Percentiles rank a stretch among this genome's conserved stretches.
Conservation (phyloP, 2,113 vertebrate genomes). For the Seriola aureovittata region DNA sequence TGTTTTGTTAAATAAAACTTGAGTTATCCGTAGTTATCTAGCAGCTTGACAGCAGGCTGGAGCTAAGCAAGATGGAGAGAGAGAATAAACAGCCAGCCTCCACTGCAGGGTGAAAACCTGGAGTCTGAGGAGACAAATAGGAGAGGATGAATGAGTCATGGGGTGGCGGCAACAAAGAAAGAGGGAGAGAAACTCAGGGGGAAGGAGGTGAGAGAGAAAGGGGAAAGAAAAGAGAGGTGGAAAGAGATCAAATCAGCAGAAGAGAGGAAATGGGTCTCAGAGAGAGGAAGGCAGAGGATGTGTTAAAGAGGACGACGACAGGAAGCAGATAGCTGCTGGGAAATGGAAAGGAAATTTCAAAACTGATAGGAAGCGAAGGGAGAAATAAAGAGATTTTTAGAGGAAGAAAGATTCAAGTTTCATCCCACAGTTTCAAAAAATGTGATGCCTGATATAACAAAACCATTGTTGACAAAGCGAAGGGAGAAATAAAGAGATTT, state of each 20-base stretch:
- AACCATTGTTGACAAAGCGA: too few relatives aligned
- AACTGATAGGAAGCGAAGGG: background rate
- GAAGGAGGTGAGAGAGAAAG: background rate
- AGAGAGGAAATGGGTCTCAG: constrained; percentile 10
- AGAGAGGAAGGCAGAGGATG: constrained; percentile 18
- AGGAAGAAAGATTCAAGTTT: background rate
- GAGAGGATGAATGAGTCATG: constrained; percentile 70
- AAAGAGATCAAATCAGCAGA: constrained; percentile 32
- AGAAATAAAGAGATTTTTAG: background rate
- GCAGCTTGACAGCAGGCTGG: constrained; percentile 69
- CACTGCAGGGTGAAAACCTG: constrained; percentile 64
- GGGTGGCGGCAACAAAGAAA: constrained; percentile 31
- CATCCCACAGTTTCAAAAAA: too few relatives aligned
- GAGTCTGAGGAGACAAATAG: constrained; percentile 68
- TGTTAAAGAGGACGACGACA: constrained; percentile 28
- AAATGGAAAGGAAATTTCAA: constrained; percentile 8
- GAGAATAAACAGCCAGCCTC: constrained; percentile 70
- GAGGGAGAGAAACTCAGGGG: constrained; percentile 8
- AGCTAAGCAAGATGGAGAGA: constrained; percentile 78
- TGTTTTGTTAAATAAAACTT: constrained; percentile 64
- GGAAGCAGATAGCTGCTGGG: constrained; percentile 20
- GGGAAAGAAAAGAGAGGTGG: background rate
- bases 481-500: background rate
- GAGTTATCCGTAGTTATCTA: constrained; percentile 69
- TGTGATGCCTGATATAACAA: too few relatives aligned